Base-by-base conservation (phyloP, 2,797 vertebrate genomes). In the Melanotaenia maccullochi region DNA sequence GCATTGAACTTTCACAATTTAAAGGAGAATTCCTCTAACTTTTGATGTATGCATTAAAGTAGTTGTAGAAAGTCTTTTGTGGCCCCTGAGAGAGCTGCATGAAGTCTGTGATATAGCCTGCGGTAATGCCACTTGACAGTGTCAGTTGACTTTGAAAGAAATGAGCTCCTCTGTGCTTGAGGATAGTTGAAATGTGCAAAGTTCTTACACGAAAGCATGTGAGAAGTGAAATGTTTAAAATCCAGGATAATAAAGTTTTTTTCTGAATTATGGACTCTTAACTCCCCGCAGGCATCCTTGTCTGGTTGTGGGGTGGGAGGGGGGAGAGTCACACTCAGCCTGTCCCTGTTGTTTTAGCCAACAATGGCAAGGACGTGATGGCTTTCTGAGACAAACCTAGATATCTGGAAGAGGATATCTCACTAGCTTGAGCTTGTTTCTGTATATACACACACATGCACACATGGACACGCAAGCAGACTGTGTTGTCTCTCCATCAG, bases 261-360 rank as follows among this genome's bases (percentile, higher is more conserved):
- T 63, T 47, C 33, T 67, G 40, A 61, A 67, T 79, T 70, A 76
- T 73, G 58, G 77, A 82, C 55, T 72, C 57, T 30, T 56, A 32
- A 7, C 7, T 24, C 42, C 71, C 70, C 54, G 32, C 65, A 85
- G 84, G 87, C 76, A 84, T 81, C 88, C 91, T 78, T 86, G 82
- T 86, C 87, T 83, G 83, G 73, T 79, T 81, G 59, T 62, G 88
- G 55, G 49, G 40, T 14, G 14, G 40, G 40, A 56, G 49, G 40
- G 40, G 38, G 40, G 40, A 4, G 40, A 3, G 3, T 40, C 18
- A 44, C 42, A 44, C 55, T 76, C 69, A 22, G 81, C 60, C 71
- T 83, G 82, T 76, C 85, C 71, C 79, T 93, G 91, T 93, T 93
- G 87, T 92, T 94, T 94, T 87, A 91, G 85, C 89, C 85, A 94